Evolutionary conservation across 1,140 invertebrate genomes (phyloP), one percentile per base, ranked within the genome.

Genomic region (Alviniconcha marisindica): DNA sequence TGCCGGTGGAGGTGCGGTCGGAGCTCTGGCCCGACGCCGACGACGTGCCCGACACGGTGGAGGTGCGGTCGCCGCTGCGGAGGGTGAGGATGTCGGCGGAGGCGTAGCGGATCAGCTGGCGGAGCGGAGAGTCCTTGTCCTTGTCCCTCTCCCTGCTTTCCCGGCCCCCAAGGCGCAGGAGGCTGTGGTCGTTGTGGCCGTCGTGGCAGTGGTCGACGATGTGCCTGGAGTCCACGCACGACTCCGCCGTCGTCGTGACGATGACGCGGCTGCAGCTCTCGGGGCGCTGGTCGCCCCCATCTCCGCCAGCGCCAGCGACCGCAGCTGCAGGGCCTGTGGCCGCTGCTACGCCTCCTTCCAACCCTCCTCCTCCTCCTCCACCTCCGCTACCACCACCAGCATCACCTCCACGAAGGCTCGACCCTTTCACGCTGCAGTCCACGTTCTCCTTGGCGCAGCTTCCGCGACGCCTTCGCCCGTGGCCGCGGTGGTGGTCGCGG

Each of bases 91-190:
- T 33, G 60, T 80, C 78, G 56, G 51, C 78, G 78, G 51, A 60
- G n/a, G 78, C 78, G 78, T 80, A 80, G 56, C 78, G 78, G 36
- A 80, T 44, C 24, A 80, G 78, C 78, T 80, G 78, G 7, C 78
- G 54, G 38, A 80, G 56, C 36, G 78, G 78, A 2, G 78, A 80
- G 56, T 80, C 78, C 56, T 80, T 80, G 66, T 77, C 83, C 12
- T 48, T 5, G n/a, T n/a, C n/a, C n/a, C n/a, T n/a, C n/a, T n/a
- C n/a, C n/a, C n/a, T n/a, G n/a, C n/a, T n/a, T n/a, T n/a, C n/a
- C n/a, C 31, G 24, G 74, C 42, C 38, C 28, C 38, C 36, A 2
- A 56, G 1, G 66, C 69, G 42, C 15, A 73, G 60, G 0, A 80
- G 60, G 56, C 54, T 36, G 79, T 51, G 56, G 83, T 63, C 40